Evolutionary conservation across 2,888 invertebrate species (phyloP).

Genomic region (Cantharis flavilabris): DNA sequence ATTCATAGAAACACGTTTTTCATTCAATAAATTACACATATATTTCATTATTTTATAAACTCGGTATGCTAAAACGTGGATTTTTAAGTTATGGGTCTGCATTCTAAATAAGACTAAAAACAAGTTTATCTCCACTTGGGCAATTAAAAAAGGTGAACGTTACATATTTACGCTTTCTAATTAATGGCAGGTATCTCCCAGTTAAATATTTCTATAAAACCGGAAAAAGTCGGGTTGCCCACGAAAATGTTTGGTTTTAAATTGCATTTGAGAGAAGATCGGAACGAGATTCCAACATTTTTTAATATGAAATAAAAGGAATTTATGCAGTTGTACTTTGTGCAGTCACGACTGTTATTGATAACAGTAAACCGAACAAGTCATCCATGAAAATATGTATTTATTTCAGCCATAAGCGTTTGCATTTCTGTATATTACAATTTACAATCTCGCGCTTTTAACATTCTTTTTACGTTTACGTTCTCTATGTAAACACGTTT

Average conservation of each 20-base stretch:
- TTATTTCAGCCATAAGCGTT: slow-evolving; percentile 34
- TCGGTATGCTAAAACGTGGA: neutral
- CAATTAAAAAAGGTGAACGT: slow-evolving; percentile 31
- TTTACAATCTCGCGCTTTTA: slow-evolving; percentile 19
- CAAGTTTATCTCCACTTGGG: slow-evolving; percentile 37
- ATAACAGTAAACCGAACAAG: slow-evolving; percentile 38
- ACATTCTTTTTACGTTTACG: slow-evolving; percentile 19
- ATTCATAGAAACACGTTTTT: neutral
- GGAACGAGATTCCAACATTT: slow-evolving; percentile 16
- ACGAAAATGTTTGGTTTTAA: slow-evolving; percentile 16
- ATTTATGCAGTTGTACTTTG: slow-evolving; percentile 24
- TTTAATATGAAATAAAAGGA: slow-evolving; percentile 23
- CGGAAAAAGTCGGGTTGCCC: neutral
- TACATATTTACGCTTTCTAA: slow-evolving; percentile 30
- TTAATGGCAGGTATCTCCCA: slow-evolving; percentile 34
- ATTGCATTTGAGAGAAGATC: slow-evolving; percentile 12
- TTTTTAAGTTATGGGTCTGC: slow-evolving; percentile 36
- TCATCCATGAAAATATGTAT: slow-evolving; percentile 40
- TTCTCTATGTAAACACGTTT: slow-evolving; percentile 22
- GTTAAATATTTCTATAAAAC: slow-evolving; percentile 24
- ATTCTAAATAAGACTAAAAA: slow-evolving; percentile 39
- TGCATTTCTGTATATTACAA: slow-evolving; percentile 23
- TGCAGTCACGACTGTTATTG: slow-evolving; percentile 35
- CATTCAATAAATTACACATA: neutral
- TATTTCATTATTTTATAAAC: neutral